Conservation (phyloP, 2,888 invertebrate species). For the Drosophila birchii region DNA sequence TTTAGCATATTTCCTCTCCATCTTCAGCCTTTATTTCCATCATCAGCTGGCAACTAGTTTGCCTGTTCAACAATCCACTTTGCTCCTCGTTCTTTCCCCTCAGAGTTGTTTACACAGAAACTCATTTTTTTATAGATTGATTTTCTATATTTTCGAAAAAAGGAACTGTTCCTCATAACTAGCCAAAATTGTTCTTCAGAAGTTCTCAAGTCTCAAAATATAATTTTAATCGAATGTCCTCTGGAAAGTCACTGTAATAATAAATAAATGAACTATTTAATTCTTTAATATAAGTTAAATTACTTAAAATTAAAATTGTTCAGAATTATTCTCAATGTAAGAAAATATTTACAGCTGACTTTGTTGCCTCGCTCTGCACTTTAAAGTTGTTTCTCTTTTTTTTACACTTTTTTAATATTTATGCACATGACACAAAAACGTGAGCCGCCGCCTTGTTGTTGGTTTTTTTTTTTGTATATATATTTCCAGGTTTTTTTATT, state of each 20-base stretch:
- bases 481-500: slow-evolving; percentile 11
- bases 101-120: not conserved
- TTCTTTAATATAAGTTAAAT: not conserved
- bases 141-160: too few species aligned
- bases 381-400: slow-evolving; percentile 46
- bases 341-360: slow-evolving; percentile 31
- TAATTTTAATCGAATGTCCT: too few species aligned
- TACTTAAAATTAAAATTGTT: not conserved
- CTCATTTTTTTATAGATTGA: not conserved
- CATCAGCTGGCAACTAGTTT: slow-evolving; percentile 27
- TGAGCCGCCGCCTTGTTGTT: slow-evolving; percentile 44
- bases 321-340: not conserved
- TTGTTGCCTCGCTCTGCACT: slow-evolving; percentile 4
- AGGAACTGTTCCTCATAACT: too few species aligned
- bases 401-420: slow-evolving; percentile 53
- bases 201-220: too few species aligned
- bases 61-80: slow-evolving; percentile 2
- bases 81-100: not conserved
- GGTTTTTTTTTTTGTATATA: slow-evolving; percentile 24
- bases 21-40: slow-evolving; percentile 6
- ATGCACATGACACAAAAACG: slow-evolving; percentile 78
- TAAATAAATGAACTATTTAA: not conserved
- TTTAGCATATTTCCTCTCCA: slow-evolving; percentile 44
- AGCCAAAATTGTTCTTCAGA: too few species aligned
- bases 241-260: too few species aligned